phyloP scores from a whole-genome alignment of 2,113 vertebrate genomes.

The Andinoacara biseriatus region DNA sequence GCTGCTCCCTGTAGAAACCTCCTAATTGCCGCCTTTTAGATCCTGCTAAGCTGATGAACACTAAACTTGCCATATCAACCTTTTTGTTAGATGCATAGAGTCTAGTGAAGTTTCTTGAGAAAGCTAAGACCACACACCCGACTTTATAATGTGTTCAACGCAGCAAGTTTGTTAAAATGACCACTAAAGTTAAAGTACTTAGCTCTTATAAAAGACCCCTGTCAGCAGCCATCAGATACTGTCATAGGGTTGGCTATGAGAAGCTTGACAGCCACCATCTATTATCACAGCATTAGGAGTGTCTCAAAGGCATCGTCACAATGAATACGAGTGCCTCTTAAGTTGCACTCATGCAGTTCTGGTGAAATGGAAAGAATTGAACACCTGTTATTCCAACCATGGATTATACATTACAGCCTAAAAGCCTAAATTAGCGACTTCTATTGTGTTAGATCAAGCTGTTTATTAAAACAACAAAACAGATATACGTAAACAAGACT shows the following conservation, averaged over 20 bases:
- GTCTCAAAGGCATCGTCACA: not conserved
- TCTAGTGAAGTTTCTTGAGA: constrained; percentile 31
- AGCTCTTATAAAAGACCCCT: constrained; percentile 23
- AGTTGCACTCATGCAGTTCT: not conserved
- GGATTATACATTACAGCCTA: not conserved
- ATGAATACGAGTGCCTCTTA: not conserved
- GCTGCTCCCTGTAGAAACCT: constrained; percentile 47
- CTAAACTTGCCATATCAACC: constrained; percentile 52
- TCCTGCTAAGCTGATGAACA: constrained; percentile 46
- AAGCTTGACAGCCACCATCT: constrained; percentile 5
- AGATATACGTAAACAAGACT: not conserved
- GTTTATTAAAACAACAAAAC: not conserved
- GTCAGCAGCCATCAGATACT: constrained; percentile 15
- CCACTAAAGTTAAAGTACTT: constrained; percentile 29
- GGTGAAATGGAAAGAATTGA: not conserved
- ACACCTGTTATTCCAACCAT: not conserved
- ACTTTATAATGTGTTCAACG: constrained; percentile 16
- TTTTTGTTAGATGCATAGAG: constrained; percentile 44
- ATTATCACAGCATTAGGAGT: not conserved
- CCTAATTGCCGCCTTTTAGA: constrained; percentile 58
- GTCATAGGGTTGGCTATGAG: not conserved
- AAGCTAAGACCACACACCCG: constrained; percentile 23
- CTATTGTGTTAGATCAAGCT: not conserved
- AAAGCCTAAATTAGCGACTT: not conserved
- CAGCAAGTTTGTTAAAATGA: constrained; percentile 5